phyloP scores from a whole-genome alignment of 1,140 invertebrate species.

The Drosophila kurseongensis region DNA sequence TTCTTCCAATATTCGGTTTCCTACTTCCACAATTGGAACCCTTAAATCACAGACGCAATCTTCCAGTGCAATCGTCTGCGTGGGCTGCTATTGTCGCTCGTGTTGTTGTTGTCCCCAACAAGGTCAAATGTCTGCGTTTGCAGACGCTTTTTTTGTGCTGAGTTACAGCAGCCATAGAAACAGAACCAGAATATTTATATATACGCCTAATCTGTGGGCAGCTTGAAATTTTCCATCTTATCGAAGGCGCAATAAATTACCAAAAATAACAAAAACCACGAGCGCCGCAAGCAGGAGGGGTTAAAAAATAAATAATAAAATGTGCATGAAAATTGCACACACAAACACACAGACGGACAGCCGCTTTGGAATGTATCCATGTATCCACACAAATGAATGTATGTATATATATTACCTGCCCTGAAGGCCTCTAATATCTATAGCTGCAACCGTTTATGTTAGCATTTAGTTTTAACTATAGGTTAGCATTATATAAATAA shows the following conservation, averaged over 20 bases:
- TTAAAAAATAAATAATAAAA: conserved; percentile 13
- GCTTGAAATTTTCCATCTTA: conserved; percentile 39
- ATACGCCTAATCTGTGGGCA: conserved; percentile 28
- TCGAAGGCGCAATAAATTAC: conserved; percentile 32
- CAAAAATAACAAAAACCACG: conserved; percentile 10
- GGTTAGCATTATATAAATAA: too few relatives aligned
- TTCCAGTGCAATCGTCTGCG: conserved; percentile 26
- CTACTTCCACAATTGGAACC: conserved; percentile 5
- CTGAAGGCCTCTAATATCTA: too few relatives aligned
- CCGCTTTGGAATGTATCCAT: conserved; percentile 39
- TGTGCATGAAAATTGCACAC: conserved; percentile 39
- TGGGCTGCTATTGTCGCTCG: conserved; percentile 5
- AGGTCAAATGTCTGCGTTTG: conserved; percentile 44
- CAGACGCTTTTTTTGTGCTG: conserved; percentile 34
- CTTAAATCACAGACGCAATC: conserved; percentile 10
- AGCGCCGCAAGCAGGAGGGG: neutral
- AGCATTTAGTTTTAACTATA: too few relatives aligned
- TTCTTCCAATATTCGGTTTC: conserved; percentile 1
- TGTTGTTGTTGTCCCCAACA: conserved; percentile 26
- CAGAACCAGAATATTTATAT: neutral
- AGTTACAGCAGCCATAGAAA: conserved; percentile 30
- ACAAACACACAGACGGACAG: conserved; percentile 7
- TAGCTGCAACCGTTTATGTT: too few relatives aligned
- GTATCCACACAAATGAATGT: conserved; percentile 10
- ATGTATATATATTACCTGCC: conserved; percentile 12